phyloP scores from a whole-genome alignment of 2,797 vertebrate genomes.

The Fratercula arctica region DNA sequence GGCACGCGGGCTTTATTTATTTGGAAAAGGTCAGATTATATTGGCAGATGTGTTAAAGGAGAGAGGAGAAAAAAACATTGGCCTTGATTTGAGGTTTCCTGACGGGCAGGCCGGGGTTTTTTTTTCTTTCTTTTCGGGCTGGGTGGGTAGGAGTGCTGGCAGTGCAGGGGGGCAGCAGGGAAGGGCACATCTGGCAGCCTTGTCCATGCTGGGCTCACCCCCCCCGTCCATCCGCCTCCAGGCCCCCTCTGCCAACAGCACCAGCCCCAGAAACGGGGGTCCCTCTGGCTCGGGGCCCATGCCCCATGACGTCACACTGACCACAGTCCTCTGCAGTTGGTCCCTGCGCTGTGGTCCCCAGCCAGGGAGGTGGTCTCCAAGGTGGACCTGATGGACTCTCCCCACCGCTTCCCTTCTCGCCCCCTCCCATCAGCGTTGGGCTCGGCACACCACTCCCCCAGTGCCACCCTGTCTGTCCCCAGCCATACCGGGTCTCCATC shows the following conservation, averaged over 20 bases:
- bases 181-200: background rate
- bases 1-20: constrained; percentile 54
- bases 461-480: background rate
- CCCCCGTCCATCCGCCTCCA: background rate
- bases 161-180: background rate
- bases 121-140: constrained; percentile 9
- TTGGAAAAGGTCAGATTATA: constrained; percentile 73
- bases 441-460: fast-evolving
- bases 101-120: background rate
- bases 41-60: constrained; percentile 73
- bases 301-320: fast-evolving
- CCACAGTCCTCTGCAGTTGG: background rate
- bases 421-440: background rate
- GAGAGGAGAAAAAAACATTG: constrained; percentile 57
- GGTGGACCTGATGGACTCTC: background rate
- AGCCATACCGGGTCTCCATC: background rate
- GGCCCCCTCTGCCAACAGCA: background rate
- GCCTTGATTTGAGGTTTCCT: constrained; percentile 70
- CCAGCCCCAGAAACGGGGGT: background rate
- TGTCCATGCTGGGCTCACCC: fast-evolving
- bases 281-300: background rate
- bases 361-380: background rate
- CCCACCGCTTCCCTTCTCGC: fast-evolving
- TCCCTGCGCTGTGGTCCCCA: fast-evolving
- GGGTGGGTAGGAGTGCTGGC: background rate